Percentiles rank a stretch among this genome's conserved stretches.
These are phyloP conservation scores for Tamandua tetradactyla DNA, from an alignment of 2,797 vertebrate species.

Conservation along the genomic window DNA sequence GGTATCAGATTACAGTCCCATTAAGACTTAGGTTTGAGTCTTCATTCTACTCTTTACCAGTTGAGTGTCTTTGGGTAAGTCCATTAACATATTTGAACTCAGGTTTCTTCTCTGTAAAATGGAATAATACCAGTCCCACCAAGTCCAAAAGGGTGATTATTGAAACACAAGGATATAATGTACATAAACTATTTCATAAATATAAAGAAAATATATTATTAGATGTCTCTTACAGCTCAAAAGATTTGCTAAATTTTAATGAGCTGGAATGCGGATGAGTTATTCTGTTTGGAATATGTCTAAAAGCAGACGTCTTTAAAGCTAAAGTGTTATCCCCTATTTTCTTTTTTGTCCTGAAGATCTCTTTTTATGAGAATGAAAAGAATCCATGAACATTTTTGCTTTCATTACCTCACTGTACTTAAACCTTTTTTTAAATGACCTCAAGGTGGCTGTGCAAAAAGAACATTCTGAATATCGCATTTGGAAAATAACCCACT, in stretches of 20 bases:
- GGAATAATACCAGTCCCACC: not conserved
- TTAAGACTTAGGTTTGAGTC: not conserved
- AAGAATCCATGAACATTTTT: not conserved
- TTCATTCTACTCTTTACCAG: not conserved
- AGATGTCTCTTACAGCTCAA: not conserved
- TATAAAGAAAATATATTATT: not conserved
- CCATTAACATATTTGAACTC: not conserved
- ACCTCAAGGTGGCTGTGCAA: not conserved
- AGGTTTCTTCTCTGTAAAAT: not conserved
- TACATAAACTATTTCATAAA: not conserved
- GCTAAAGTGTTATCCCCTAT: not conserved
- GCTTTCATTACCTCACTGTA: not conserved
- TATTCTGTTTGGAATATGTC: not conserved
- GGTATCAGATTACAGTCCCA: not conserved
- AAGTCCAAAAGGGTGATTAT: not conserved
- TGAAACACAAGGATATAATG: not conserved
- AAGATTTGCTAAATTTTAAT: not conserved
- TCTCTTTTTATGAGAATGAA: not conserved
- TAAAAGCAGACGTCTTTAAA: not conserved
- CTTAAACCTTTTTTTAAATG: not conserved
- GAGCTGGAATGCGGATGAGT: not conserved
- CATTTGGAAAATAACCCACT: slow-evolving; percentile 2
- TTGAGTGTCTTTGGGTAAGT: not conserved
- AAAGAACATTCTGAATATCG: slow-evolving; percentile 4
- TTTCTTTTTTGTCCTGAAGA: not conserved